Percentiles rank a stretch among this genome's conserved stretches.
Conservation (phyloP, 2,888 invertebrate species). For the Rhamnusium bicolor region DNA sequence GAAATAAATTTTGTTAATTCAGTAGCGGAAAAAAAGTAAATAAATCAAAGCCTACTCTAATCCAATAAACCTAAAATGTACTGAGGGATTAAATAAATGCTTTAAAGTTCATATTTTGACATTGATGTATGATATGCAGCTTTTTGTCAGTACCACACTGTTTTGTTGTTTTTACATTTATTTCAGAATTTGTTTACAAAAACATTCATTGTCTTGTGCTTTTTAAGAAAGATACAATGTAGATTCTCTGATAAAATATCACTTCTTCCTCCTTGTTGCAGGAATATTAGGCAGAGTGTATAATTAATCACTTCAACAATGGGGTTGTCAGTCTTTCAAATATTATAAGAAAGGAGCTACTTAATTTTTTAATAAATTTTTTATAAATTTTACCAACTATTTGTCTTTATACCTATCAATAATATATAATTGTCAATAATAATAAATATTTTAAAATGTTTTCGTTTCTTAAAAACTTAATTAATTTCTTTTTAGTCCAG, state of each 20-base stretch:
- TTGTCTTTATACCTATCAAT: not conserved
- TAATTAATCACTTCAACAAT: conserved; percentile 33
- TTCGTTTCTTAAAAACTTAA: too few relatives aligned
- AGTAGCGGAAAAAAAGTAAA: conserved; percentile 24
- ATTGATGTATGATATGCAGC: conserved; percentile 25
- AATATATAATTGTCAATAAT: too few relatives aligned
- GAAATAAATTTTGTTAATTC: conserved; percentile 27
- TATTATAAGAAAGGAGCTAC: not conserved
- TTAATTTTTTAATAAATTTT: conserved; percentile 25
- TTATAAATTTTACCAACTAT: not conserved
- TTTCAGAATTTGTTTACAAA: conserved; percentile 33
- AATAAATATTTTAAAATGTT: not conserved
- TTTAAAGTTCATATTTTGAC: conserved; percentile 33
- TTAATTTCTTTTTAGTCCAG: too few relatives aligned
- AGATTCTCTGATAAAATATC: conserved; percentile 30
- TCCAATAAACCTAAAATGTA: conserved; percentile 29
- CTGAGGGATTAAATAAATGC: conserved; percentile 32
- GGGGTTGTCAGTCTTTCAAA: not conserved
- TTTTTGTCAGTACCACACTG: conserved; percentile 26
- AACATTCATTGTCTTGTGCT: conserved; percentile 24
- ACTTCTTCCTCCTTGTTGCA: conserved; percentile 8
- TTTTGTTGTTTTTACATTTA: conserved; percentile 34
- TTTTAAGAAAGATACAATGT: conserved; percentile 31
- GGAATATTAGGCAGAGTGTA: conserved; percentile 11
- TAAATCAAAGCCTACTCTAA: conserved; percentile 30